These are phyloP conservation scores for Mellivora capensis DNA, from an alignment of 2,113 vertebrate species.

Conservation along the genomic window DNA sequence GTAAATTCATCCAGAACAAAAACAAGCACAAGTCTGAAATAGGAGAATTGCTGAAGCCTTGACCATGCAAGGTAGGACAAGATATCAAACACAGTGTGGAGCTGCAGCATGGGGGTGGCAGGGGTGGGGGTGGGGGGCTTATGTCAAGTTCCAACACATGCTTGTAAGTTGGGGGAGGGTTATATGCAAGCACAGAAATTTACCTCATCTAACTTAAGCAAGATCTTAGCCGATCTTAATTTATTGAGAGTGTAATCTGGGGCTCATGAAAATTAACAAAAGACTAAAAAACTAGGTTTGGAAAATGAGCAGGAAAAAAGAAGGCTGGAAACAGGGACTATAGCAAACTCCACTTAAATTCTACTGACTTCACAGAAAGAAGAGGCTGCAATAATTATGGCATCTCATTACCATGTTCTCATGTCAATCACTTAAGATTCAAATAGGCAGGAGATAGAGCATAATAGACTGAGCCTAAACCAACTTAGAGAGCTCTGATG, in stretches of 20 bases:
- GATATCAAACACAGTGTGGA: not conserved
- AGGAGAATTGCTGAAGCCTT: not conserved
- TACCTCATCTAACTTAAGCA: not conserved
- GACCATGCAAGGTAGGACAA: not conserved
- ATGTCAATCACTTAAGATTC: not conserved
- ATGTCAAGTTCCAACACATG: too few species aligned
- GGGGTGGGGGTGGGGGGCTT: accelerated
- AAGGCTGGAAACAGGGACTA: not conserved
- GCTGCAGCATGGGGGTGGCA: too few species aligned
- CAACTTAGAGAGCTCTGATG: not conserved
- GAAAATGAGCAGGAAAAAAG: not conserved
- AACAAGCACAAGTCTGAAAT: not conserved
- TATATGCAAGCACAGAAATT: not conserved
- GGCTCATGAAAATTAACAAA: not conserved
- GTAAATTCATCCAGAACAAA: not conserved
- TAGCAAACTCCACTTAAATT: not conserved
- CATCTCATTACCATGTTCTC: not conserved
- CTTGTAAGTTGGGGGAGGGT: not conserved
- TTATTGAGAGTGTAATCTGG: not conserved
- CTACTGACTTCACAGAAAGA: not conserved
- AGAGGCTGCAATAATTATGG: not conserved
- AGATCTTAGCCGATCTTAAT: not conserved
- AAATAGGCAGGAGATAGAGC: not conserved
- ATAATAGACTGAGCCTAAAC: not conserved
- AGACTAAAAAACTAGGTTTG: not conserved